Percentiles rank a stretch among this genome's conserved stretches.
Conservation (phyloP, 1,140 invertebrate genomes). For the Apis laboriosa region DNA sequence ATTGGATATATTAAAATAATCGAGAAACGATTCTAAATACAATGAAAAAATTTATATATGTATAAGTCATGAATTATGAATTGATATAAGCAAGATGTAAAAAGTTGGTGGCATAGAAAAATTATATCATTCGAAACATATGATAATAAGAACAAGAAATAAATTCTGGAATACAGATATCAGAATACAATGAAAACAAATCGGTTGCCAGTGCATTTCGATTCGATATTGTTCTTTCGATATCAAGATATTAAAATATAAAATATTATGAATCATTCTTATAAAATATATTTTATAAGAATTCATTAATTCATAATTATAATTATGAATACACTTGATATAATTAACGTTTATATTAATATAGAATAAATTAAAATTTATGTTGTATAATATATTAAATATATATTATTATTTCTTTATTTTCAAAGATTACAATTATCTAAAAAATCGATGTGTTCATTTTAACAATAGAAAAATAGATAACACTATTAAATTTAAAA, state of each 20-base stretch:
- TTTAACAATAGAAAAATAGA: too few relatives aligned
- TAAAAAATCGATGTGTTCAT: too few relatives aligned
- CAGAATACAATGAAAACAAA: constrained; percentile 60
- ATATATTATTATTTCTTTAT: too few relatives aligned
- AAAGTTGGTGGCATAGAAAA: constrained; percentile 42
- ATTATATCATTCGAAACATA: constrained; percentile 31
- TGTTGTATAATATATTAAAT: too few relatives aligned
- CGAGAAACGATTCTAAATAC: constrained; percentile 20
- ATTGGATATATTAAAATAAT: constrained; percentile 45
- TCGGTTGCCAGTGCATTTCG: constrained; percentile 23
- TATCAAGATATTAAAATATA: not conserved
- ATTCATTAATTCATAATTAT: too few relatives aligned
- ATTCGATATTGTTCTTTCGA: constrained; percentile 25
- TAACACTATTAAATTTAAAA: too few relatives aligned
- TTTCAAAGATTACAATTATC: too few relatives aligned
- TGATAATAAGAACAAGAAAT: constrained; percentile 46
- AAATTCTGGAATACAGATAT: constrained; percentile 41
- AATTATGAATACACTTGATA: too few relatives aligned
- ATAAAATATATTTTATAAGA: too few relatives aligned
- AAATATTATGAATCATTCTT: too few relatives aligned
- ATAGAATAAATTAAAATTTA: too few relatives aligned
- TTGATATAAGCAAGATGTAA: constrained; percentile 50
- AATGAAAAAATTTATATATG: constrained; percentile 17
- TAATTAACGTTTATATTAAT: too few relatives aligned
- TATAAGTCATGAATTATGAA: constrained; percentile 43